phyloP scores from a whole-genome alignment of 2,113 vertebrate species.

The Syngnathoides biaculeatus region DNA sequence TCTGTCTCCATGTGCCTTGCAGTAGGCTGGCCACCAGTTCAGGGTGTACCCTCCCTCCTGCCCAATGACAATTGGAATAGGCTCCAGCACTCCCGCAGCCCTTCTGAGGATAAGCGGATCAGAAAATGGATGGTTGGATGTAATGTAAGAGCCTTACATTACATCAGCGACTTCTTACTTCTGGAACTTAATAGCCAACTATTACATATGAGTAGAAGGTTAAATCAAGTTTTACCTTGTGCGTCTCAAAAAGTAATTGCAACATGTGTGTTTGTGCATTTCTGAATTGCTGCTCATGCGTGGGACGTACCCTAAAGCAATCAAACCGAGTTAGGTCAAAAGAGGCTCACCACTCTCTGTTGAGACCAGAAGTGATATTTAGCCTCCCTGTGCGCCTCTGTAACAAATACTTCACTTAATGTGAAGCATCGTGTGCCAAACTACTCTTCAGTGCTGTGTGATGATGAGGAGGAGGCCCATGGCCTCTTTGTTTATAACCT shows the following conservation, averaged over 20 bases:
- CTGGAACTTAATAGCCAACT: background rate
- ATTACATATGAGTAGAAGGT: background rate
- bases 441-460: constrained; percentile 6
- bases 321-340: constrained; percentile 1
- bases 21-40: no score
- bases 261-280: background rate
- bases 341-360: background rate
- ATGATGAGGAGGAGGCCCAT: constrained; percentile 31
- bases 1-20: no score
- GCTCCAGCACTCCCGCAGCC: no score
- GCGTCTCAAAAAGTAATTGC: background rate
- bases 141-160: no score
- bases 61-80: no score
- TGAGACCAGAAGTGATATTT: constrained; percentile 6
- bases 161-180: no score
- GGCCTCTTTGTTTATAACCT: constrained; percentile 10
- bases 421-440: background rate
- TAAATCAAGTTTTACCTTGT: background rate
- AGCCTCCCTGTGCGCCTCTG: background rate
- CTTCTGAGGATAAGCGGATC: no score
- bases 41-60: no score
- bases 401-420: constrained; percentile 1
- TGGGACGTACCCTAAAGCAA: constrained; percentile 5
- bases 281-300: background rate
- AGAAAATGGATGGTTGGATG: no score